phyloP scores from a whole-genome alignment of 2,888 invertebrate genomes.

The Schrankia costaestrigalis region DNA sequence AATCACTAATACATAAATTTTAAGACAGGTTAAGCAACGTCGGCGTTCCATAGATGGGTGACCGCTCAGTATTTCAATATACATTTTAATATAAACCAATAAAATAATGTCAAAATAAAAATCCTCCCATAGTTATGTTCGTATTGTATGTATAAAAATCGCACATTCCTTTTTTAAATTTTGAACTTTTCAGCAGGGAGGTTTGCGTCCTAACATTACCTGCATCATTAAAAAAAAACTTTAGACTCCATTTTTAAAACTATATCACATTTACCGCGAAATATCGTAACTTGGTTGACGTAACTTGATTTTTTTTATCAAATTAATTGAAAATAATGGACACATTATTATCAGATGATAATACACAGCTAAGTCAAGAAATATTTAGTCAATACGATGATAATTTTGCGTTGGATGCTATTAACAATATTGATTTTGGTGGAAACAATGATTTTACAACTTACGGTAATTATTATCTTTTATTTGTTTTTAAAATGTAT shows the following conservation, averaged over 20 bases:
- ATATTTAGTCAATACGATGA: conserved; percentile 49
- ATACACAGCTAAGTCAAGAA: conserved; percentile 31
- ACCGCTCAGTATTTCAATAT: no score
- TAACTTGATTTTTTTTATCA: background rate
- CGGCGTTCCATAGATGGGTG: no score
- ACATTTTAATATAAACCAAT: no score
- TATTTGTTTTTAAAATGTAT: background rate
- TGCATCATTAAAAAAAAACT: conserved; percentile 2
- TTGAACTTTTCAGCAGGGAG: no score
- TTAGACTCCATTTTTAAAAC: conserved; percentile 3
- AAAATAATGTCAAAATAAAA: no score
- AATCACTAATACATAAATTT: no score
- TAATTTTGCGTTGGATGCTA: conserved; percentile 35
- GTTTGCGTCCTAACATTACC: background rate
- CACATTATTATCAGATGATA: conserved; percentile 25
- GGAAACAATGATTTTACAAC: conserved; percentile 2
- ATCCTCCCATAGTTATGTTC: no score
- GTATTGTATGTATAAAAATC: no score
- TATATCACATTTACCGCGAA: conserved; percentile 27
- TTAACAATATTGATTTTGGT: conserved; percentile 13
- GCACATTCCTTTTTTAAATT: no score
- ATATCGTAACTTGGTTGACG: background rate
- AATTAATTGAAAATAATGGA: conserved; percentile 30
- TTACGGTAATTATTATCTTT: conserved; percentile 14
- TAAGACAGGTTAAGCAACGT: no score